Evolutionary conservation across 2,113 vertebrate species (phyloP).

Genomic region (Melanotaenia duboulayi): DNA sequence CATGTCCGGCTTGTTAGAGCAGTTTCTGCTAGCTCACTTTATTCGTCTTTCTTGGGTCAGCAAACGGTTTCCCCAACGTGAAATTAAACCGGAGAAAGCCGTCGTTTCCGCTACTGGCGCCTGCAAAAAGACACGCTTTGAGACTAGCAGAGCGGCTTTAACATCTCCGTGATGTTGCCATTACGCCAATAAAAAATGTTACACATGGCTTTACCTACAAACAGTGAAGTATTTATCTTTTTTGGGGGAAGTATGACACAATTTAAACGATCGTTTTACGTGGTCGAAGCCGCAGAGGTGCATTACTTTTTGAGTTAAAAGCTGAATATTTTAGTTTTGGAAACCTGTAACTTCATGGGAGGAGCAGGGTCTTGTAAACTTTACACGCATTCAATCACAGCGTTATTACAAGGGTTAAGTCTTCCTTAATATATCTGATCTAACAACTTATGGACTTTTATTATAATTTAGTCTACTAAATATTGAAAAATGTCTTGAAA

Average conservation of each 20-base stretch:
- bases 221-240: neutral
- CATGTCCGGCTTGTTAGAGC: slow-evolving; percentile 54
- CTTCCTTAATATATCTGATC: too few relatives aligned
- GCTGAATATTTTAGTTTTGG: neutral
- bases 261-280: slow-evolving; percentile 20
- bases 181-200: slow-evolving; percentile 25
- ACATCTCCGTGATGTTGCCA: slow-evolving; percentile 68
- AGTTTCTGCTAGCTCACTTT: slow-evolving; percentile 51
- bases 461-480: neutral
- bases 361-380: slow-evolving; percentile 8
- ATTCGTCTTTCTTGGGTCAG: slow-evolving; percentile 17
- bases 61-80: slow-evolving; percentile 1
- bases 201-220: slow-evolving; percentile 37
- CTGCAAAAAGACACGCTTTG: slow-evolving; percentile 1
- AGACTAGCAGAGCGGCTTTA: slow-evolving; percentile 44
- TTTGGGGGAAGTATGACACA: neutral
- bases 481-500: neutral
- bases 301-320: neutral
- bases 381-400: slow-evolving; percentile 2
- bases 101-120: slow-evolving; percentile 44
- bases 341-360: neutral
- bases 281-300: neutral
- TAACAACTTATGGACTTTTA: too few relatives aligned
- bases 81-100: slow-evolving; percentile 11
- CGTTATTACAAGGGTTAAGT: neutral